Base-by-base conservation (phyloP, 2,888 invertebrate species). In the Ditylenchus weischeri region DNA sequence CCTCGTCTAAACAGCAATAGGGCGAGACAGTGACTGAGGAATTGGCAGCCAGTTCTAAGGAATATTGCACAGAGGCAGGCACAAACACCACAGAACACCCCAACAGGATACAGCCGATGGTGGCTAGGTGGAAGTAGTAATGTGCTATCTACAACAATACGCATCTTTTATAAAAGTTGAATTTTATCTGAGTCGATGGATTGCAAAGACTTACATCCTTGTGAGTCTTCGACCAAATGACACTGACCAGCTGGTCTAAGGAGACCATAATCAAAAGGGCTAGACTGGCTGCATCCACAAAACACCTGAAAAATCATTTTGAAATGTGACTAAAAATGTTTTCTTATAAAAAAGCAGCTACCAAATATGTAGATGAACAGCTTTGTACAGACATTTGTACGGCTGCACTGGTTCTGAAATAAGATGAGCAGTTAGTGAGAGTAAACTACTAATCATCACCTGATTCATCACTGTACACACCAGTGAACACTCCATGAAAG, bases 161-260 rank as follows among this genome's bases (percentile, higher is more conserved):
- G 29, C 29, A 4, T 5, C 5, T 29, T 29, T 29, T 29, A 29
- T 29, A 29, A 29, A 29, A 29, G 29, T 29, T 29, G n/a, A n/a
- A n/a, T n/a, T n/a, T n/a, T n/a, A n/a, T n/a, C n/a, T n/a, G n/a
- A n/a, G n/a, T n/a, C n/a, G n/a, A n/a, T n/a, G n/a, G n/a, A n/a
- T n/a, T n/a, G n/a, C n/a, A 43, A 36, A 23, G 6, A 35, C 54
- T 11, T 49, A 69, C 71, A 23, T 49, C 51, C 54, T 71, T 71
- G 61, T 72, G 72, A 35, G 48, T 72, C 47, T 70, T 70, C 23
- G 67, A 57, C 62, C 65, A 72, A 23, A 69, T 38, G 4, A 72
- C 72, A 38, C 72, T 72, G 58, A 72, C 51, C 15, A 72, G 35
- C 59, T 70, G 69, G 57, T 72, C 72, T 18, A 65, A 21, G 48